Percentiles rank a stretch among this genome's conserved stretches.
Evolutionary conservation across 2,888 invertebrate genomes (phyloP).

Genomic region (Clepsis dumicolana): DNA sequence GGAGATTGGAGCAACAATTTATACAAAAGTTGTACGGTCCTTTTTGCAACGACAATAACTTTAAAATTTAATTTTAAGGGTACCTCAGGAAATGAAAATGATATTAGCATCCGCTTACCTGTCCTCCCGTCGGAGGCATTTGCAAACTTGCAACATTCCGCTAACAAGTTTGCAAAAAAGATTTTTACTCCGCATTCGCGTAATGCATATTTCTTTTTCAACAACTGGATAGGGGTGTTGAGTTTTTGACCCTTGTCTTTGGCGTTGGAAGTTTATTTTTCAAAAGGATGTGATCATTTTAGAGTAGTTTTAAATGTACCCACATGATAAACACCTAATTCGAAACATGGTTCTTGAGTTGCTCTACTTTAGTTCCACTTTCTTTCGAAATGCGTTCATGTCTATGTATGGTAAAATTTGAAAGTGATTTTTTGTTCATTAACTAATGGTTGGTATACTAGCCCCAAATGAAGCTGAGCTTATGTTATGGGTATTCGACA

Average conservation of each 20-base stretch:
- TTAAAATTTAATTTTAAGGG: slow-evolving; percentile 36
- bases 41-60: slow-evolving; percentile 29
- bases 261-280: not conserved
- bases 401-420: too few relatives aligned
- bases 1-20: slow-evolving; percentile 35
- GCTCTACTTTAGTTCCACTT: too few relatives aligned
- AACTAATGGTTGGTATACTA: too few relatives aligned
- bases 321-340: not conserved
- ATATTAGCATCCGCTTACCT: slow-evolving; percentile 31
- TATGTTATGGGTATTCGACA: too few relatives aligned
- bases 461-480: too few relatives aligned
- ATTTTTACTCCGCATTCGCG: slow-evolving; percentile 7
- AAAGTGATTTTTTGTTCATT: too few relatives aligned
- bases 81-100: slow-evolving; percentile 13
- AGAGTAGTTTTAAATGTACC: not conserved
- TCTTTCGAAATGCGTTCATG: too few relatives aligned
- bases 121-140: not conserved
- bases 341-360: too few relatives aligned
- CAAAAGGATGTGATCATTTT: not conserved
- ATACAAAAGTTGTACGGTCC: slow-evolving; percentile 13
- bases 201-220: slow-evolving; percentile 11
- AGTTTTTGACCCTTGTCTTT: not conserved
- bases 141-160: slow-evolving; percentile 10
- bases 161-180: slow-evolving; percentile 4
- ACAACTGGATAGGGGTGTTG: not conserved